A percentile compares a stretch with the other conserved stretches of the same genome.
phyloP scores from a whole-genome alignment of 1,140 invertebrate genomes.

The Drosophila albomicans region DNA sequence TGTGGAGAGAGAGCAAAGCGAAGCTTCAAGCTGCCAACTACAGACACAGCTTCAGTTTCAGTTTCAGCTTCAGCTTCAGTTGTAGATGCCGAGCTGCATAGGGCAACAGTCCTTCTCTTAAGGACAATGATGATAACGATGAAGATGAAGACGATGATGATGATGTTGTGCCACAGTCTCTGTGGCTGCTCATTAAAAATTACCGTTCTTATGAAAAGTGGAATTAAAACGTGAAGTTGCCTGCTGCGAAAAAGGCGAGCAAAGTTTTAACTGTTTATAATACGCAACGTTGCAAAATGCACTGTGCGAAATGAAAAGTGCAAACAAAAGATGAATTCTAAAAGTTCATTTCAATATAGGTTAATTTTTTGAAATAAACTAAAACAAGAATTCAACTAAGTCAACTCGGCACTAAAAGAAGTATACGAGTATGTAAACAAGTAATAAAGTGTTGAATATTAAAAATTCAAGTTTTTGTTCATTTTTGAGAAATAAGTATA shows the following conservation, averaged over 20 bases:
- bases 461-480: too few species aligned
- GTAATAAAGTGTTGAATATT: too few species aligned
- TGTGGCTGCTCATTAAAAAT: conserved; percentile 73
- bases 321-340: conserved; percentile 11
- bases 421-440: too few species aligned
- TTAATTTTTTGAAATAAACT: too few species aligned
- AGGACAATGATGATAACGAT: conserved; percentile 9
- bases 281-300: conserved; percentile 71
- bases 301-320: conserved; percentile 20
- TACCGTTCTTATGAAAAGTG: conserved; percentile 77
- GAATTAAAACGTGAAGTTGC: conserved; percentile 77
- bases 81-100: too few species aligned
- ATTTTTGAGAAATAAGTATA: too few species aligned
- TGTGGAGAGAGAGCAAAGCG: background rate
- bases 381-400: too few species aligned
- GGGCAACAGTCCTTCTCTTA: conserved; percentile 1
- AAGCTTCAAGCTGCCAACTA: conserved; percentile 24
- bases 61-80: conserved; percentile 23
- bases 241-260: conserved; percentile 39
- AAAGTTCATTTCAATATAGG: too few species aligned
- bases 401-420: too few species aligned
- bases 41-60: background rate
- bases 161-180: conserved; percentile 34
- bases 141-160: background rate
- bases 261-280: conserved; percentile 81